These are phyloP conservation scores for Netelia inedita DNA, from an alignment of 2,888 invertebrate genomes.

Conservation along the genomic window DNA sequence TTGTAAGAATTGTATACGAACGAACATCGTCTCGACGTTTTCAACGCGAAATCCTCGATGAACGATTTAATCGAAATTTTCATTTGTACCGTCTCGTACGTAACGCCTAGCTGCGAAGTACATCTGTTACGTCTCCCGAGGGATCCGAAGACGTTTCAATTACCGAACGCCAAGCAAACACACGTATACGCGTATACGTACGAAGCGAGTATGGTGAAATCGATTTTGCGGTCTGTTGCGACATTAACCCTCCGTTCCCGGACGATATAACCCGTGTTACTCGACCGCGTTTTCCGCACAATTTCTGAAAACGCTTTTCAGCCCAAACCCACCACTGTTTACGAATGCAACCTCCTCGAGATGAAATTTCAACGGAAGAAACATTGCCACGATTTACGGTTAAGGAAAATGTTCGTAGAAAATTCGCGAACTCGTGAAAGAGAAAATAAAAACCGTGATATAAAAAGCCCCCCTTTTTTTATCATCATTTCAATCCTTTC, in stretches of 20 bases:
- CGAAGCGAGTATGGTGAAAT: conserved; percentile 50
- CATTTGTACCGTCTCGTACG: too few relatives aligned
- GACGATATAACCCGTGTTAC: conserved; percentile 2
- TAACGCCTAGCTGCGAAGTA: background rate
- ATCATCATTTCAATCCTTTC: too few relatives aligned
- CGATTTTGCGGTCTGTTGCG: conserved; percentile 66
- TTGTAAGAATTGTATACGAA: too few relatives aligned
- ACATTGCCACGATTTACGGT: background rate
- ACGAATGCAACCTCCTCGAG: conserved; percentile 32
- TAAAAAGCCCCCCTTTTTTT: too few relatives aligned
- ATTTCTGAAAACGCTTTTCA: conserved; percentile 51
- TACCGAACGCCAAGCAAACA: conserved; percentile 32
- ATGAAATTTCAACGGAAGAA: conserved; percentile 36
- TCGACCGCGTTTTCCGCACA: conserved; percentile 28
- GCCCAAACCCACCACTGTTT: conserved; percentile 65
- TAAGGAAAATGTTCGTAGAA: background rate
- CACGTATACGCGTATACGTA: conserved; percentile 2
- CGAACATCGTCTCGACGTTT: too few relatives aligned
- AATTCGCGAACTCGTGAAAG: background rate
- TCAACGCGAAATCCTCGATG: too few relatives aligned
- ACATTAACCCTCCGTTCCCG: conserved; percentile 55
- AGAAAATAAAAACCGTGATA: background rate
- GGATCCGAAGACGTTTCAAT: conserved; percentile 54
- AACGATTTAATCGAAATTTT: too few relatives aligned
- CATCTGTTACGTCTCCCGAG: conserved; percentile 35